phyloP scores from a whole-genome alignment of 2,888 invertebrate genomes.

The Xanthia togata region DNA sequence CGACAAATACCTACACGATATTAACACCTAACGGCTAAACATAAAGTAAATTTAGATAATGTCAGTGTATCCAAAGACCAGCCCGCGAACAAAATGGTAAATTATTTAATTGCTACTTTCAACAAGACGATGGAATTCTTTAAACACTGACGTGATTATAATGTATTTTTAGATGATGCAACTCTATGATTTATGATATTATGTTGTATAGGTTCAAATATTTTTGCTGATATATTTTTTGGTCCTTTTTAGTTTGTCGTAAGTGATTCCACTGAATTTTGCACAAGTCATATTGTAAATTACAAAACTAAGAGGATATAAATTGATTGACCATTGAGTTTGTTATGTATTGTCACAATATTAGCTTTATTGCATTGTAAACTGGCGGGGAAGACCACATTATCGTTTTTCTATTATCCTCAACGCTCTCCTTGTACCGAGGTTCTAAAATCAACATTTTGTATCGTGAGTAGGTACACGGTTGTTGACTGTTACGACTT shows the following conservation, averaged over 20 bases:
- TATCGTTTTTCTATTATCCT: conserved; percentile 43
- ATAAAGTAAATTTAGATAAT: conserved; percentile 61
- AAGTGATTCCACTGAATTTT: not conserved
- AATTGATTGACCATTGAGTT: not conserved
- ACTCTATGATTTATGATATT: conserved; percentile 26
- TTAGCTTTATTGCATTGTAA: conserved; percentile 19
- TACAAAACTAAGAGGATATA: not conserved
- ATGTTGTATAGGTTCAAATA: conserved; percentile 8
- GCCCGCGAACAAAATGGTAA: conserved; percentile 49
- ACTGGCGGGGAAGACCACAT: conserved; percentile 39
- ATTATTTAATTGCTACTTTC: conserved; percentile 63
- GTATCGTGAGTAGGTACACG: conserved; percentile 11
- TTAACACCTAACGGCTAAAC: conserved; percentile 60
- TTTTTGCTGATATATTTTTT: not conserved
- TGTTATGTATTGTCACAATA: conserved; percentile 13
- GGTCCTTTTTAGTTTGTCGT: not conserved
- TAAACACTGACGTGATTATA: conserved; percentile 26
- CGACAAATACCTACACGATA: conserved; percentile 58
- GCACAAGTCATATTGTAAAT: not conserved
- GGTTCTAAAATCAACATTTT: conserved; percentile 29
- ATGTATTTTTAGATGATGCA: conserved; percentile 29
- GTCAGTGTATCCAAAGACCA: conserved; percentile 40
- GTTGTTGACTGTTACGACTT: conserved; percentile 7
- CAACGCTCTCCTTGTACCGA: conserved; percentile 13
- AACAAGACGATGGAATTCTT: conserved; percentile 41